Conservation (phyloP, 2,797 vertebrate species). For the Manis crassicaudata region DNA sequence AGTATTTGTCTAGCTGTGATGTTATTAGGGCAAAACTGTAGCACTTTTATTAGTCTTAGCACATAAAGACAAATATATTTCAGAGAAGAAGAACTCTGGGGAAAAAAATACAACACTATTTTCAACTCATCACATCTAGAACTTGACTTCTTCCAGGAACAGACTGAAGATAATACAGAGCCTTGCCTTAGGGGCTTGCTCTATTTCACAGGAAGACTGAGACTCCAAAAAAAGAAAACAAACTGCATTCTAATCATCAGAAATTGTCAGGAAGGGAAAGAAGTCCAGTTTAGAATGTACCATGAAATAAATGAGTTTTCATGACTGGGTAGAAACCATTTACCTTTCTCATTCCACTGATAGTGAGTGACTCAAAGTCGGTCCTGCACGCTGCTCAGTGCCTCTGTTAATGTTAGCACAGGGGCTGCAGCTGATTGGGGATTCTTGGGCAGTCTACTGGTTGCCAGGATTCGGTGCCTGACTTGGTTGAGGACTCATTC, state of each 20-base stretch:
- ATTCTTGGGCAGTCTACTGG: background rate
- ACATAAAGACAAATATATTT: background rate
- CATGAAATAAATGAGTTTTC: constrained; percentile 50
- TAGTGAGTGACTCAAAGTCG: background rate
- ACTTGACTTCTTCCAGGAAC: background rate
- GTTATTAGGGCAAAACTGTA: background rate
- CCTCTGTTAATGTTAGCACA: background rate
- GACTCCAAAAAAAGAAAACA: constrained; percentile 11
- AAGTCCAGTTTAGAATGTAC: constrained; percentile 33
- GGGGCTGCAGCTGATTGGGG: background rate
- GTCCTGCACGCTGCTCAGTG: background rate
- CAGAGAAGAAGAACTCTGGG: background rate
- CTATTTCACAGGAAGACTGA: background rate
- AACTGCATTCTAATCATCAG: background rate
- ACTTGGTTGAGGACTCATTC: background rate
- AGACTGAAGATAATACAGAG: background rate
- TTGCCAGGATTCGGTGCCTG: background rate
- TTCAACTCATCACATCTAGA: background rate
- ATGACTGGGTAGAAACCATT: constrained; percentile 23
- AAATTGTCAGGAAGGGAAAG: constrained; percentile 9
- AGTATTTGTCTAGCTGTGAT: background rate
- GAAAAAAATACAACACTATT: background rate
- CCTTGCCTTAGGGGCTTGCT: background rate
- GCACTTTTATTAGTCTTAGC: background rate
- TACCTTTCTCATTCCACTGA: background rate